A percentile compares a stretch with the other conserved stretches of the same genome.
phyloP scores from a whole-genome alignment of 2,113 vertebrate genomes.

The Centropristis striata region DNA sequence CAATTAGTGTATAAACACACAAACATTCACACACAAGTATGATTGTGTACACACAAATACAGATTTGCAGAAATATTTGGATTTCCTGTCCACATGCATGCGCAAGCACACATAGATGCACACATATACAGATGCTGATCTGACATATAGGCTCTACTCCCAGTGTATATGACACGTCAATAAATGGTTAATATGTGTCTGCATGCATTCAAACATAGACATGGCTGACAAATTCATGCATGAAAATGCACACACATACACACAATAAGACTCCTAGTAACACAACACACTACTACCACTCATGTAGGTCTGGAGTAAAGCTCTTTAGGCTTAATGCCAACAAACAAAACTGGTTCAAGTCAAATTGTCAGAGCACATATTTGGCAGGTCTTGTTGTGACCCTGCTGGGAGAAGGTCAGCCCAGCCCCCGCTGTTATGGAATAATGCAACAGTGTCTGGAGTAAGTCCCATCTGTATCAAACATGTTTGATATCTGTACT shows the following conservation, averaged over 20 bases:
- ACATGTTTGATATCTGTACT: not conserved
- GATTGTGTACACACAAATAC: not conserved
- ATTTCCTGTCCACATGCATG: not conserved
- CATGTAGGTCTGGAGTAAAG: not conserved
- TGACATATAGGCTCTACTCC: not conserved
- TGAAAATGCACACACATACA: not conserved
- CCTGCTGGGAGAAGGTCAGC: slow-evolving; percentile 4
- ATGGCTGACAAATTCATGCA: not conserved
- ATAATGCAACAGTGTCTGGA: not conserved
- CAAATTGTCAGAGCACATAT: slow-evolving; percentile 4
- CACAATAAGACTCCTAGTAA: not conserved
- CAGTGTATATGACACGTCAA: not conserved
- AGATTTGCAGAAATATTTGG: not conserved
- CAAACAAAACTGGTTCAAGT: slow-evolving; percentile 10
- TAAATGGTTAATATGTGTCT: not conserved
- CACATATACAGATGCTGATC: not conserved
- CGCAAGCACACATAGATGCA: not conserved
- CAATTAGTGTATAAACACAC: not conserved
- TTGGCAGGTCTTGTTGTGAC: not conserved
- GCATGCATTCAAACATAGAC: not conserved
- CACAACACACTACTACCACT: not conserved
- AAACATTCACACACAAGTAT: not conserved
- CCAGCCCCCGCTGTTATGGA: not conserved
- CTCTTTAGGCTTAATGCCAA: not conserved
- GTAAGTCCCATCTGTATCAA: not conserved